Conservation (phyloP, 2,797 vertebrate genomes). For the Prunella strophiata region DNA sequence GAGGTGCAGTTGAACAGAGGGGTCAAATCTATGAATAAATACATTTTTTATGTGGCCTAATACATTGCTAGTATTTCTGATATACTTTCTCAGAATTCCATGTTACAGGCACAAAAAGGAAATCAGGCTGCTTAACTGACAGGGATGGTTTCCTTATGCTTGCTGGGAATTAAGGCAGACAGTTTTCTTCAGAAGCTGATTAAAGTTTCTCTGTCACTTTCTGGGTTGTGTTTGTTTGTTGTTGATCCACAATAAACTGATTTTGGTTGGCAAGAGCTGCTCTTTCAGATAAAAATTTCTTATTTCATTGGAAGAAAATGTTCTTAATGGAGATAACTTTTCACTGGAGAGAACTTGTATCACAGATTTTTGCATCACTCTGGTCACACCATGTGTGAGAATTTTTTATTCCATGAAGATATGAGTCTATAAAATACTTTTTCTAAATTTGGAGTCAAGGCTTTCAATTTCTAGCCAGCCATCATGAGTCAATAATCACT, state of each 20-base stretch:
- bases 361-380: background rate
- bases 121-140: background rate
- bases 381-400: background rate
- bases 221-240: background rate
- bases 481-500: background rate
- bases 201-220: background rate
- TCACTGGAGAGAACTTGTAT: background rate
- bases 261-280: background rate
- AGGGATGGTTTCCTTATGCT: background rate
- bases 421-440: background rate
- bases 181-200: background rate
- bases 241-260: background rate
- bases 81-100: background rate
- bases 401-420: background rate
- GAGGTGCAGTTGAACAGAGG: background rate
- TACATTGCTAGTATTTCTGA: background rate
- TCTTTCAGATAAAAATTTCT: background rate
- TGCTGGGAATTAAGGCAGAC: background rate
- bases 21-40: slow-evolving; percentile 50
- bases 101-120: background rate
- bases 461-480: background rate
- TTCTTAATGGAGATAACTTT: background rate
- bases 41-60: slow-evolving; percentile 25
- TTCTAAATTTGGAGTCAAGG: background rate
- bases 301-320: background rate